Evolutionary conservation across 1,140 invertebrate species (phyloP).

Genomic region (Sinonovacula constricta): DNA sequence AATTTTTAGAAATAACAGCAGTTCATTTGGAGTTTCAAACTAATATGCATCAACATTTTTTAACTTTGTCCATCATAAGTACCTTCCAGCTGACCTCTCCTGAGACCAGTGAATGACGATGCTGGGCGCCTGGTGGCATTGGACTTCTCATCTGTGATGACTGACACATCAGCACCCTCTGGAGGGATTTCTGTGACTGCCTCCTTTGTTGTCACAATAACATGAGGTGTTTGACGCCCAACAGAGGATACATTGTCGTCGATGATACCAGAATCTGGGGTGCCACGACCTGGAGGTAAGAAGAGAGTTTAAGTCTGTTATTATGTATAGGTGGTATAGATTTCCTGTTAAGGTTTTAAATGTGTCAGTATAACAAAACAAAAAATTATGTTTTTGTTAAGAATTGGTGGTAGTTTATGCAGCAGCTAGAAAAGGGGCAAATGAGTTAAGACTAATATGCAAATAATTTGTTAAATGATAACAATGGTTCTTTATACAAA

Average conservation of each 20-base stretch:
- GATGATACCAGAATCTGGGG: slow-evolving; percentile 49
- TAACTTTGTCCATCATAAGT: too few relatives aligned
- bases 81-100: slow-evolving; percentile 43
- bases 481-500: too few relatives aligned
- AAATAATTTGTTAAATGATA: not conserved
- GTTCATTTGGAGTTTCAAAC: too few relatives aligned
- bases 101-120: slow-evolving; percentile 40
- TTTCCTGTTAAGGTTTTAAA: too few relatives aligned
- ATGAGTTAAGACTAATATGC: not conserved
- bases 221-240: slow-evolving; percentile 2
- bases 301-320: too few relatives aligned
- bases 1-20: too few relatives aligned
- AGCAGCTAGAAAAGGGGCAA: too few relatives aligned
- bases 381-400: too few relatives aligned
- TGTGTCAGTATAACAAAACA: too few relatives aligned
- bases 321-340: too few relatives aligned
- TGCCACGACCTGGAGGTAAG: slow-evolving; percentile 40
- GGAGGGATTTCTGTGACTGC: not conserved
- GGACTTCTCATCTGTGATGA: slow-evolving; percentile 26
- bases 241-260: slow-evolving; percentile 14
- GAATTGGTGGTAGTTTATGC: too few relatives aligned
- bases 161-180: slow-evolving; percentile 18
- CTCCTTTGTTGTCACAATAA: not conserved
- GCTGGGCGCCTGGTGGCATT: slow-evolving; percentile 28
- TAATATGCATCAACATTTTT: too few relatives aligned